Percentiles rank a stretch among this genome's conserved stretches.
Evolutionary conservation across 2,113 vertebrate species (phyloP).

Genomic region (Pluvialis apricaria): DNA sequence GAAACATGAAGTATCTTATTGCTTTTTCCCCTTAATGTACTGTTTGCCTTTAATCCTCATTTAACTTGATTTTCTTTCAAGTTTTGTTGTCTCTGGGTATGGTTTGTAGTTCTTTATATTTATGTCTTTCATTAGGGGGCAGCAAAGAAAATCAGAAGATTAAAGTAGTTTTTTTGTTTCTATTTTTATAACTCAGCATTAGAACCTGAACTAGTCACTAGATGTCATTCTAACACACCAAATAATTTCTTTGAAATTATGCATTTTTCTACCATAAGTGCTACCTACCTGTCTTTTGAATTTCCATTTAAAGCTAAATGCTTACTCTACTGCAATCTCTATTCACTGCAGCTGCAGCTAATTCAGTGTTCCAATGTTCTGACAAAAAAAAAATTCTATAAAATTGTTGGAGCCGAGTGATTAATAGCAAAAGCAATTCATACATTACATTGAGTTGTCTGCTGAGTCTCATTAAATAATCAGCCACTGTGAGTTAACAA

Average conservation of each 20-base stretch:
- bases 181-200: background rate
- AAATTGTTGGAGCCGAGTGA: background rate
- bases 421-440: background rate
- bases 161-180: background rate
- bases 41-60: background rate
- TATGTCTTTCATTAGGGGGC: background rate
- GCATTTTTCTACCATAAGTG: background rate
- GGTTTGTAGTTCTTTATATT: background rate
- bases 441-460: background rate
- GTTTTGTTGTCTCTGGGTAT: background rate
- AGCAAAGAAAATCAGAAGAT: background rate
- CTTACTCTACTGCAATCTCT: background rate
- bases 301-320: background rate
- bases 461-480: background rate
- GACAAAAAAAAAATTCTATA: background rate
- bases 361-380: background rate
- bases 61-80: background rate
- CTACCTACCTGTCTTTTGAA: background rate
- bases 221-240: constrained; percentile 65
- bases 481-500: background rate
- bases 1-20: background rate
- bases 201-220: constrained; percentile 50
- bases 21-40: background rate
- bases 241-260: constrained; percentile 32
- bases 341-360: background rate